phyloP scores from a whole-genome alignment of 2,113 vertebrate genomes.

The Irena cyanogastra region DNA sequence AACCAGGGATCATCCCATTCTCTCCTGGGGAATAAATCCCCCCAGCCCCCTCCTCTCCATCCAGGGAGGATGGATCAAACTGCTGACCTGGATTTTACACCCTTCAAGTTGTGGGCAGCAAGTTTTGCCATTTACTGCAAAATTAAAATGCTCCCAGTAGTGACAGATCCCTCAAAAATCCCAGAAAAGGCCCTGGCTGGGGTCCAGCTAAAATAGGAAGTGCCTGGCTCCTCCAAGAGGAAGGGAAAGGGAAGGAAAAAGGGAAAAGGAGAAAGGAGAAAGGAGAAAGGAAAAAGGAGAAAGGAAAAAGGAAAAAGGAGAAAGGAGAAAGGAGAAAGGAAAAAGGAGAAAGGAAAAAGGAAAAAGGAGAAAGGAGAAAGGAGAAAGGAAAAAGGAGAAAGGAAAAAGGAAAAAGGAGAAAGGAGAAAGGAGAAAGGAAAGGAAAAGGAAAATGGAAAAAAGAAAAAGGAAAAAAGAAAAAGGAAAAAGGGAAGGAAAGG shows the following conservation, averaged over 20 bases:
- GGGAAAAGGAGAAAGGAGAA: too few relatives aligned
- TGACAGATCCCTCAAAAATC: not conserved
- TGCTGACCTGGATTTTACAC: not conserved
- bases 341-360: too few relatives aligned
- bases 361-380: too few relatives aligned
- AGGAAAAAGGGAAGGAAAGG: rapidly evolving
- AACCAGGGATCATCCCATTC: not conserved
- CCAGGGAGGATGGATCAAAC: not conserved
- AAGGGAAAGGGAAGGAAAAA: too few relatives aligned
- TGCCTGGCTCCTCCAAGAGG: not conserved
- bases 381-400: not conserved
- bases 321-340: not conserved
- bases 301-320: too few relatives aligned
- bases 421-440: too few relatives aligned
- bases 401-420: rapidly evolving
- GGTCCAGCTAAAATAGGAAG: not conserved
- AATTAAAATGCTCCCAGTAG: not conserved
- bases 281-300: too few relatives aligned
- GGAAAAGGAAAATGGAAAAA: too few relatives aligned
- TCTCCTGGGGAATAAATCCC: not conserved
- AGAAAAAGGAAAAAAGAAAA: too few relatives aligned
- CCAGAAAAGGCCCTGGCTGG: not conserved
- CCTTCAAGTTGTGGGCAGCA: rapidly evolving
- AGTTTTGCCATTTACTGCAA: not conserved
- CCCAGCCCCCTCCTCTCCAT: not conserved